Percentiles rank a stretch among this genome's conserved stretches.
phyloP scores from a whole-genome alignment of 2,113 vertebrate species.

The Malurus cyaneus region DNA sequence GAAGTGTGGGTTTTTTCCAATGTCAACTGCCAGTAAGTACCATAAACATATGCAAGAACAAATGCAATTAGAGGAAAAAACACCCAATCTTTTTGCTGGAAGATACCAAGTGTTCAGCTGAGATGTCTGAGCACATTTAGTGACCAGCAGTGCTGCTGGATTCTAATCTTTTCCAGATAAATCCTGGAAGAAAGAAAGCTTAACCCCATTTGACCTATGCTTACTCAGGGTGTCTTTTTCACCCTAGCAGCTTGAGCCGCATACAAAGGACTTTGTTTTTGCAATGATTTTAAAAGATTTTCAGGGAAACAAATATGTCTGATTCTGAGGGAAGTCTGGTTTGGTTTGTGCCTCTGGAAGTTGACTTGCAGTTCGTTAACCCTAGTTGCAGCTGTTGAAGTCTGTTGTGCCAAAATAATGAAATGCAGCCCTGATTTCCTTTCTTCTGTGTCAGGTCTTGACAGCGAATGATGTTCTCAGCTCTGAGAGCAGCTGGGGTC shows the following conservation, averaged over 20 bases:
- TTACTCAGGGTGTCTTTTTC: not conserved
- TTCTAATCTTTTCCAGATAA: slow-evolving; percentile 49
- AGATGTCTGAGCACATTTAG: not conserved
- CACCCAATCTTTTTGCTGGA: not conserved
- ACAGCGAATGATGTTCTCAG: not conserved
- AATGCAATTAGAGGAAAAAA: not conserved
- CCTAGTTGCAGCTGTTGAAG: slow-evolving; percentile 5
- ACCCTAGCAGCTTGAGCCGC: slow-evolving; percentile 1
- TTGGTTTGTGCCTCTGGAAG: not conserved
- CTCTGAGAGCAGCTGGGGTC: slow-evolving; percentile 36
- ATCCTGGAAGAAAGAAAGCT: slow-evolving; percentile 25
- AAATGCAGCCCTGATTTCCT: slow-evolving; percentile 20
- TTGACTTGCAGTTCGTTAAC: not conserved
- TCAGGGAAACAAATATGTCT: not conserved
- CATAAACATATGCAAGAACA: not conserved
- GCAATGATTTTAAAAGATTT: not conserved
- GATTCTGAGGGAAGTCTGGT: not conserved
- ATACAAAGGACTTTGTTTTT: not conserved
- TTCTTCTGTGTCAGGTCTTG: slow-evolving; percentile 11
- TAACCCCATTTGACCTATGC: slow-evolving; percentile 19
- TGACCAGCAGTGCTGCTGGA: not conserved
- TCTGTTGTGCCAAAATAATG: not conserved
- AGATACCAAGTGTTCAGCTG: not conserved
- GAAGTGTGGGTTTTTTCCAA: not conserved
- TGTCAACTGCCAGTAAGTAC: not conserved